phyloP scores from a whole-genome alignment of 2,113 vertebrate species.

The Mesitornis unicolor region DNA sequence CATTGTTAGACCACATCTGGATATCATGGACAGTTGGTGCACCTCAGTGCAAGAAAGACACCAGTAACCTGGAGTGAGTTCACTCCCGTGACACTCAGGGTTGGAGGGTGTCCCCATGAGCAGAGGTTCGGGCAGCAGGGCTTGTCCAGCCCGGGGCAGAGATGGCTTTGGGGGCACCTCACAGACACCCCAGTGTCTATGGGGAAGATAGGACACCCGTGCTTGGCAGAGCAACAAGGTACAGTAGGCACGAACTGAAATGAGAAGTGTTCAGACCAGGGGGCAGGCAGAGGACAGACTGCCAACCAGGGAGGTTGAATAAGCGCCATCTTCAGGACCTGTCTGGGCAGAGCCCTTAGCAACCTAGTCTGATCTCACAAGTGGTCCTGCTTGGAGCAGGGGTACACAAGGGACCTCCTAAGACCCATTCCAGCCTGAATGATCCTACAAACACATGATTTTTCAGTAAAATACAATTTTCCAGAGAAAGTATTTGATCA shows the following conservation, averaged over 20 bases:
- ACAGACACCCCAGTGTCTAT: not conserved
- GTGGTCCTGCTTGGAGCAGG: not conserved
- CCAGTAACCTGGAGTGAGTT: not conserved
- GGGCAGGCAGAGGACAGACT: not conserved
- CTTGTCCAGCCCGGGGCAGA: not conserved
- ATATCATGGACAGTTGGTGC: accelerated
- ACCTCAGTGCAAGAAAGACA: too few relatives aligned
- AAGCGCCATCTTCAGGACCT: not conserved
- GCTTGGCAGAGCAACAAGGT: too few relatives aligned
- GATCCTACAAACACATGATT: not conserved
- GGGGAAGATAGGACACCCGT: not conserved
- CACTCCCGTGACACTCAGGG: accelerated
- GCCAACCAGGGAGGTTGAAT: not conserved
- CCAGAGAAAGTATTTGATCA: not conserved
- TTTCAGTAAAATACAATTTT: not conserved
- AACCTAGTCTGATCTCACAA: not conserved
- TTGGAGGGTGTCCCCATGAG: not conserved
- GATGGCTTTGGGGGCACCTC: accelerated
- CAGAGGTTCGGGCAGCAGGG: not conserved
- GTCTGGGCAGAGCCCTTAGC: not conserved
- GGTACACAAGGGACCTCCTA: not conserved
- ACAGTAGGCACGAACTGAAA: too few relatives aligned
- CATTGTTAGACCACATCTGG: not conserved
- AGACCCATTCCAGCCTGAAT: not conserved
- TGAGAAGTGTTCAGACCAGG: accelerated